A percentile compares a stretch with the other conserved stretches of the same genome.
Evolutionary conservation across 2,797 vertebrate genomes (phyloP).

Genomic region (Lagocephalus sceleratus): DNA sequence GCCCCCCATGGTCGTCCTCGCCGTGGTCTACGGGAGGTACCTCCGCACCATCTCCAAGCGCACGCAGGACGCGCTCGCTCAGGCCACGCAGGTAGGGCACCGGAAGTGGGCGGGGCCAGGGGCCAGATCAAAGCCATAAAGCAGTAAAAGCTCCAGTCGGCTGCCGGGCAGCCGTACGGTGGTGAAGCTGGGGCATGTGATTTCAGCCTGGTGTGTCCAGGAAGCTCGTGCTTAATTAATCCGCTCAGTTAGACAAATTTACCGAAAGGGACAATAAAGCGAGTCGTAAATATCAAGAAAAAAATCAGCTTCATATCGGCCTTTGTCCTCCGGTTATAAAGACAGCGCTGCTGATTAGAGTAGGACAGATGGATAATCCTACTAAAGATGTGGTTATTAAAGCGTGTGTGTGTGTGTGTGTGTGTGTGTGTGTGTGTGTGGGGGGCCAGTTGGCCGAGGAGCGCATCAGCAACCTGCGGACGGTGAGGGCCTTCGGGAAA

Average conservation of each 20-base stretch:
- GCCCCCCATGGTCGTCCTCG: slow-evolving; percentile 85
- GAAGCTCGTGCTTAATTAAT: not conserved
- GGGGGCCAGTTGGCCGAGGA: slow-evolving; percentile 96
- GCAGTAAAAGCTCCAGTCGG: not conserved
- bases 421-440: slow-evolving; percentile 1
- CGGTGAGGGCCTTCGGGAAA: slow-evolving; percentile 93
- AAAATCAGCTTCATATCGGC: not conserved
- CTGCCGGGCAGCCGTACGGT: no score
- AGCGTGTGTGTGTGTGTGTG: slow-evolving; percentile 12
- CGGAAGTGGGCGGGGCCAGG: no score
- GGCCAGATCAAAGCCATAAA: no score
- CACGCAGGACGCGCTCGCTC: slow-evolving; percentile 94
- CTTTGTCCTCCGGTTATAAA: not conserved
- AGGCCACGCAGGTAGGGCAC: slow-evolving; percentile 86
- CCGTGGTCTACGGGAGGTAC: slow-evolving; percentile 88
- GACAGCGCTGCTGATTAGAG: not conserved
- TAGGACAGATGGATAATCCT: not conserved
- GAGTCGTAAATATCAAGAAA: no score
- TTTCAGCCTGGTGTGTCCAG: not conserved
- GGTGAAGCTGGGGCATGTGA: not conserved
- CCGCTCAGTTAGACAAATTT: not conserved
- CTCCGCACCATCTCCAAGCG: slow-evolving; percentile 87
- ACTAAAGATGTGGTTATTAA: slow-evolving; percentile 25
- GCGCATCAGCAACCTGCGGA: slow-evolving; percentile 91
- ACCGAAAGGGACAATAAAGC: no score